Evolutionary conservation across 2,888 invertebrate species (phyloP), one percentile per base, ranked within the genome.

Genomic region (Volucella inanis): DNA sequence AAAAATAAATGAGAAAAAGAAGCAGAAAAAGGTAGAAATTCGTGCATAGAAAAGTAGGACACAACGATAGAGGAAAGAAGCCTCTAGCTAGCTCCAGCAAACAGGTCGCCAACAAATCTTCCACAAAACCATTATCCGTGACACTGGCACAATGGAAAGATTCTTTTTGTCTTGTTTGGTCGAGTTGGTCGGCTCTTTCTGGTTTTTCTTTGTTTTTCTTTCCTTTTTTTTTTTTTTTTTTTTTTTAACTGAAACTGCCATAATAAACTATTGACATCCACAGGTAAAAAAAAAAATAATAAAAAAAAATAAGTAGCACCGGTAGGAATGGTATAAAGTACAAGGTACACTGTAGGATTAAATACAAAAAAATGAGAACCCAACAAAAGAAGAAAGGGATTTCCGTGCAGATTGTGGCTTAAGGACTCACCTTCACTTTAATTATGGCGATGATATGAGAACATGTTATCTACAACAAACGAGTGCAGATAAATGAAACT

Each of bases 401-500:
- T 78, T 71, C 62, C 70, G 71, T 54, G 54, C 67, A 68, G 80
- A 84, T 84, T 84, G 84, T 49, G 80, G 84, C 79, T 80, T 80
- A 80, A 79, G 80, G 84, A 84, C 55, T 84, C 84, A 84, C 84
- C 84, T 84, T 84, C 79, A 76, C 84, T 75, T 84, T 84, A 84
- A 84, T 84, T 84, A 84, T 71, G 61, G 62, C 55, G 57, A 68
- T 39, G 49, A 62, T 38, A 31, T 31, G 31, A 50, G 50, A 70
- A 52, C 45, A 45, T 64, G n/a, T 22, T 41, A 65, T 45, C 10
- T 15, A 1, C n/a, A 15, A 31, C 31, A 22, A 22, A 54, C 4
- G 41, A 22, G 18, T 31, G 14, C 54, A 50, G 50, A 61, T 68
- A 68, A 72, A 18, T 61, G 77, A 59, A 59, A 78, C 31, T 31